Evolutionary conservation across 2,888 invertebrate species (phyloP), one percentile per base, ranked within the genome.

Genomic region (Bhutanitis thaidina): DNA sequence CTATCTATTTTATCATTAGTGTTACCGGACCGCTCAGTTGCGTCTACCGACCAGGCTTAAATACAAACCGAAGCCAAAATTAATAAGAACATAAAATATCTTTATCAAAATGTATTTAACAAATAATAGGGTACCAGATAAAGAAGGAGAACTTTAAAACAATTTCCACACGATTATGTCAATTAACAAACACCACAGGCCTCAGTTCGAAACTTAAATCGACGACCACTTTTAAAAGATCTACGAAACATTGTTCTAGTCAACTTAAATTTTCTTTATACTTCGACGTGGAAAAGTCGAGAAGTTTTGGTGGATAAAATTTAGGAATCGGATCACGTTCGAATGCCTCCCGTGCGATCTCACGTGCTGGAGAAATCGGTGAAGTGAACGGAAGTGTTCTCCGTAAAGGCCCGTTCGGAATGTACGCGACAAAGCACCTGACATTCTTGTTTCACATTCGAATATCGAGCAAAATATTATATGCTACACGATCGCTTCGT

Each of bases 281-380:
- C 55, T 47, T 25, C 48, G 43, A 40, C 38, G 43, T 12, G 13
- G 44, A 43, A 34, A 50, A 61, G 50, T 57, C 64, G 44, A 10
- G 50, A n/a, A 56, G 49, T 14, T 32, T 41, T 64, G 74, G 77
- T 52, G 36, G 45, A 43, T 46, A 49, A 52, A 56, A 65, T 60
- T 71, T 64, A 44, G 60, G 43, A 77, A 60, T 61, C 77, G 47
- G 52, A 63, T 74, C 78, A 78, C 78, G 78, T 77, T 57, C 55
- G 53, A 53, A 57, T 66, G 67, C 69, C 69, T 64, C 61, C 62
- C 58, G n/a, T n/a, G n/a, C 71, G 73, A 71, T 68, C 74, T 71
- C 75, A 76, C 77, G 78, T 74, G 72, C 73, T 68, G 59, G 58
- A 66, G 59, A 68, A 77, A 77, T 74, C 74, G 77, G 69, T 66